Conservation (phyloP, 2,113 vertebrate species). For the Rhinolophus sinicus region DNA sequence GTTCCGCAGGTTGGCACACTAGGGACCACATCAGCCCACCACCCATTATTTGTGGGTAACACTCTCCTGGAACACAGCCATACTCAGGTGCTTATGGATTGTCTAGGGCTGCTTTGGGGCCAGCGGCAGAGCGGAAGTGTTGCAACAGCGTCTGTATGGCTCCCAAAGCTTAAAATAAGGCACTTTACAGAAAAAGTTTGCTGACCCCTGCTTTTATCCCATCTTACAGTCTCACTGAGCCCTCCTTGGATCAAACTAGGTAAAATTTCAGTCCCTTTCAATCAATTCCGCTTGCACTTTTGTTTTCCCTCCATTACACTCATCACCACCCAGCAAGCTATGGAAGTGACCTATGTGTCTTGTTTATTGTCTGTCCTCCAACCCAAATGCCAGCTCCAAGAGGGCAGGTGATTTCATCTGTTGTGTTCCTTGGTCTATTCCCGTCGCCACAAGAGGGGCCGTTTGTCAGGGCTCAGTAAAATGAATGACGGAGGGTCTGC, state of each 20-base stretch:
- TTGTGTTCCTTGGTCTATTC: too few species aligned
- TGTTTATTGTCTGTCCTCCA: background rate
- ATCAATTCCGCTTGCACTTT: background rate
- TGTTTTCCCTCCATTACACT: background rate
- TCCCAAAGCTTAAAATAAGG: background rate
- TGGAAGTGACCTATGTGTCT: background rate
- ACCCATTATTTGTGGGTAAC: background rate
- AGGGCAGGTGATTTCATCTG: background rate
- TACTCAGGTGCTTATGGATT: fast-evolving
- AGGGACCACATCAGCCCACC: background rate
- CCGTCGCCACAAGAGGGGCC: background rate
- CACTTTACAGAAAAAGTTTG: background rate
- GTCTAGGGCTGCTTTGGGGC: background rate
- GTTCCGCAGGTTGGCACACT: background rate
- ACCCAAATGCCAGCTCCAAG: background rate
- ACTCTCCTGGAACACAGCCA: background rate
- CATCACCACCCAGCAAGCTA: too few species aligned
- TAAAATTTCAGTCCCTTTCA: background rate
- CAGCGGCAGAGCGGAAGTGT: background rate
- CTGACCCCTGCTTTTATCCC: background rate
- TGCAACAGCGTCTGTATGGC: background rate
- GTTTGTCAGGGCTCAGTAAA: background rate
- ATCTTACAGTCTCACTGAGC: background rate
- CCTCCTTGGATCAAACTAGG: too few species aligned
- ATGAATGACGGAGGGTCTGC: background rate